Evolutionary conservation across 2,888 invertebrate genomes (phyloP).

Genomic region (Chrysodeixis includens): DNA sequence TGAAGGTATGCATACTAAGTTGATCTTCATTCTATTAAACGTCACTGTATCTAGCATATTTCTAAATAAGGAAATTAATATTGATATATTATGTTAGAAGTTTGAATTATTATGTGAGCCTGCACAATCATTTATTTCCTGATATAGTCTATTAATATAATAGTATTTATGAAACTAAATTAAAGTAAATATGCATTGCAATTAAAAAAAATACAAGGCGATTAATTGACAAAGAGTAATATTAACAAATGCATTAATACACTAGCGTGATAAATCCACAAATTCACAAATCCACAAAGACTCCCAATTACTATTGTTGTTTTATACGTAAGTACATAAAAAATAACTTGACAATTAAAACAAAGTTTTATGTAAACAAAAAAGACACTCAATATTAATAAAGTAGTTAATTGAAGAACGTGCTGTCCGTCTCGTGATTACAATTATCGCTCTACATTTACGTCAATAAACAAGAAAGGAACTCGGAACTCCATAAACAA

Average conservation of each 20-base stretch:
- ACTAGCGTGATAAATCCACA: no score
- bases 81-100: no score
- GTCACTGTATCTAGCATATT: not conserved
- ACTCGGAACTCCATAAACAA: not conserved
- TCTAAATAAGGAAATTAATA: no score
- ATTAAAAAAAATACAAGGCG: no score
- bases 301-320: no score
- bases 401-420: not conserved
- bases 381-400: not conserved
- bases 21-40: not conserved
- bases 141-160: not conserved
- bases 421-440: not conserved
- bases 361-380: no score
- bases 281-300: no score
- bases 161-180: not conserved
- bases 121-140: not conserved
- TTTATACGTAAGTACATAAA: no score
- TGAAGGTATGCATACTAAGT: constrained; percentile 35
- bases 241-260: no score
- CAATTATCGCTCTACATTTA: constrained; percentile 2
- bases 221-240: no score
- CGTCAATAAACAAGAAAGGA: constrained; percentile 2
- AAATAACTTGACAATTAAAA: no score
- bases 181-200: no score
- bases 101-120: not conserved